Conservation (phyloP, 2,797 vertebrate species). For the Enteromius argenteus region DNA sequence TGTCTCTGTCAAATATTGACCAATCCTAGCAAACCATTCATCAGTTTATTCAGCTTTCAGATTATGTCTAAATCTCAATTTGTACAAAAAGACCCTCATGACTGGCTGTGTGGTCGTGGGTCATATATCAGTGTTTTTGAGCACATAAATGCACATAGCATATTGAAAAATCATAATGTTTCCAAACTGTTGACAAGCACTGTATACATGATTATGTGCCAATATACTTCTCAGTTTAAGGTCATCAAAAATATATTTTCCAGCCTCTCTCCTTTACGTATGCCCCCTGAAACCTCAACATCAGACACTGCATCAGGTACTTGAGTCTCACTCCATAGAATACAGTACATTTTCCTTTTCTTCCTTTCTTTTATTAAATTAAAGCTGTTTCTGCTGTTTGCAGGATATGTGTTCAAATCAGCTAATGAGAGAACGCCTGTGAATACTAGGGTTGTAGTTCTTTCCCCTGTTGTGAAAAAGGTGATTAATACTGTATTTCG, state of each 20-base stretch:
- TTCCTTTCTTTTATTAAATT: background rate
- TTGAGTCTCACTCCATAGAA: background rate
- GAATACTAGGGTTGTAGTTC: background rate
- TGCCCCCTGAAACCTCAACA: background rate
- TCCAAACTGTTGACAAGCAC: background rate
- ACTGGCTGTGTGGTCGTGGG: too few species aligned
- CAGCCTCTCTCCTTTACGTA: background rate
- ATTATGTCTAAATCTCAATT: too few species aligned
- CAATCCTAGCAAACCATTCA: too few species aligned
- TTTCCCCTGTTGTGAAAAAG: slow-evolving; percentile 41
- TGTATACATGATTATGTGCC: background rate
- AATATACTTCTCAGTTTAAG: background rate
- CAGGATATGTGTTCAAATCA: slow-evolving; percentile 18
- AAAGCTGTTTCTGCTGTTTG: background rate
- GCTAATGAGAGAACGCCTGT: slow-evolving; percentile 38
- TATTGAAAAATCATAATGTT: background rate
- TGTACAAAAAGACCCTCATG: too few species aligned
- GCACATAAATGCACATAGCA: background rate
- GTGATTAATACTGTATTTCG: background rate
- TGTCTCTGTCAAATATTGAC: too few species aligned
- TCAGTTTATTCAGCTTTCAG: too few species aligned
- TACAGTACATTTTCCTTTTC: background rate
- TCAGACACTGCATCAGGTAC: background rate
- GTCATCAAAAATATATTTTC: background rate
- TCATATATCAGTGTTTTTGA: background rate